phyloP scores from a whole-genome alignment of 1,140 invertebrate genomes.

The Rhagoletis pomonella region DNA sequence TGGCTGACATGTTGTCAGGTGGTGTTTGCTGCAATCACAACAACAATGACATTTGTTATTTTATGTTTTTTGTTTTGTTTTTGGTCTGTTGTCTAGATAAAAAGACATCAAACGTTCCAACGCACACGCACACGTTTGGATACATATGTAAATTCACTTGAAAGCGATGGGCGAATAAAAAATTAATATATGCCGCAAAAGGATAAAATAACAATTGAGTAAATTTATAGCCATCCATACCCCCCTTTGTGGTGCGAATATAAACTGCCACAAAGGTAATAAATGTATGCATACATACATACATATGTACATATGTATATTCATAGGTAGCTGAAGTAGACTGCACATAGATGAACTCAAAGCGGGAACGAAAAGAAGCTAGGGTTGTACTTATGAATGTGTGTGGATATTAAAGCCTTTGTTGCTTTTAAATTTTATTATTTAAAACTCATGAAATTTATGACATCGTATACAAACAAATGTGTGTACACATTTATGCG shows the following conservation, averaged over 20 bases:
- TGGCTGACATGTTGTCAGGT: slow-evolving; percentile 29
- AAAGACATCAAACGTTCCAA: not conserved
- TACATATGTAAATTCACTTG: slow-evolving; percentile 38
- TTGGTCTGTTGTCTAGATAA: not conserved
- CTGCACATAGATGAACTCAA: not conserved
- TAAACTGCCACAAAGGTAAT: not conserved
- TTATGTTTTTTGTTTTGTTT: not conserved
- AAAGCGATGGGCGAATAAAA: not conserved
- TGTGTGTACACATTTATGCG: too few relatives aligned
- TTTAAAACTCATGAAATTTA: too few relatives aligned
- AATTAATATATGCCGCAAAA: not conserved
- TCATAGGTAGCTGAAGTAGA: not conserved
- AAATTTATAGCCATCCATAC: not conserved
- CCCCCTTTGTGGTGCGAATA: slow-evolving; percentile 38
- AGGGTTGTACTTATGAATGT: not conserved
- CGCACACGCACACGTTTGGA: not conserved
- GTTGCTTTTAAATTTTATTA: too few relatives aligned
- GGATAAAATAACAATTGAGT: not conserved
- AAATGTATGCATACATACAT: not conserved
- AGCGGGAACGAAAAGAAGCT: not conserved
- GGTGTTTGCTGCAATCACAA: not conserved
- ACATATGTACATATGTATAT: not conserved
- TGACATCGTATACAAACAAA: too few relatives aligned
- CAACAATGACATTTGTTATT: not conserved
- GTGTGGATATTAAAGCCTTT: too few relatives aligned